Percentiles rank a stretch among this genome's conserved stretches.
Evolutionary conservation across 2,888 invertebrate species (phyloP).

Genomic region (Cantharis rustica): DNA sequence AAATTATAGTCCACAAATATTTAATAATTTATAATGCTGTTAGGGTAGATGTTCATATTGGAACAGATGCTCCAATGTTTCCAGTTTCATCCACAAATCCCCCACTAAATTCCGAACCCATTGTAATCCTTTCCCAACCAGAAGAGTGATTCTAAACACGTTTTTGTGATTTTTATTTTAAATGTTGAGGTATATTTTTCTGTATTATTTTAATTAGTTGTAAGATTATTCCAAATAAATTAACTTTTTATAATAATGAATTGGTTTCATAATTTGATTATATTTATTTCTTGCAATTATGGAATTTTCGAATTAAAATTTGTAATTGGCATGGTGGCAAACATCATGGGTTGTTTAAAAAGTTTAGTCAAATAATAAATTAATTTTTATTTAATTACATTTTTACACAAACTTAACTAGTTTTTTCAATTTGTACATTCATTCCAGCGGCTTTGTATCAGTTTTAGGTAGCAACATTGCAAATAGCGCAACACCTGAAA

Average conservation of each 20-base stretch:
- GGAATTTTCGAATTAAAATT: too few species aligned
- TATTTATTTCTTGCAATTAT: not conserved
- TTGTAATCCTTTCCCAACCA: not conserved
- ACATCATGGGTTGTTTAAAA: not conserved
- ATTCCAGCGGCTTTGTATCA: slow-evolving; percentile 34
- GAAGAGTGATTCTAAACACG: not conserved
- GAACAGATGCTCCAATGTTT: not conserved
- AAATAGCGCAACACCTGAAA: slow-evolving; percentile 35
- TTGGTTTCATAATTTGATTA: not conserved
- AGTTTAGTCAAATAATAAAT: not conserved
- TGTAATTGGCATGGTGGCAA: too few species aligned
- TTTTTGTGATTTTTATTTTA: not conserved
- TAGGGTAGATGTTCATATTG: not conserved
- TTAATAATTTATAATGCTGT: not conserved
- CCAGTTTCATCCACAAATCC: not conserved
- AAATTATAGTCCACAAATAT: not conserved
- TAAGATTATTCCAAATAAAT: slow-evolving; percentile 1
- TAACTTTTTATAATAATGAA: not conserved
- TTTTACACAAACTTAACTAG: not conserved
- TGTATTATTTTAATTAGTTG: not conserved
- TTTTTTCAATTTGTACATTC: not conserved
- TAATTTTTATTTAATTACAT: not conserved
- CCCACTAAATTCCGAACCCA: not conserved
- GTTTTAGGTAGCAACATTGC: slow-evolving; percentile 37
- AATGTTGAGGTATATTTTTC: not conserved